Base-by-base conservation (phyloP, 2,888 invertebrate genomes). In the Leucophenga maculata region DNA sequence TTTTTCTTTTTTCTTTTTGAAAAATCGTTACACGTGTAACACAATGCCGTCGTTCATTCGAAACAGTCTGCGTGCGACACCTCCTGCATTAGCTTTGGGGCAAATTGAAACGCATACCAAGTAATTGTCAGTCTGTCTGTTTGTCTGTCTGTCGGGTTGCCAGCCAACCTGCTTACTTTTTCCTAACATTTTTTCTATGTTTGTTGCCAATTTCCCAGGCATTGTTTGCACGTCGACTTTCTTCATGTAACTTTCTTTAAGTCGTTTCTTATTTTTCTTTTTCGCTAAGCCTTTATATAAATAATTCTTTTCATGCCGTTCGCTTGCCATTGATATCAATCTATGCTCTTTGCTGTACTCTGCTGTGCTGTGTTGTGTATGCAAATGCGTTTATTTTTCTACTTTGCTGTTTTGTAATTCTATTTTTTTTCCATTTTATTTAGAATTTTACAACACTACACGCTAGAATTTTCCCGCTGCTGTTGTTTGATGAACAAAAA, bases 21-120 rank as follows among this genome's bases (percentile, higher is more conserved):
- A 65, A 65, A 52, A 65, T 65, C 65, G 65, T 52, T 65, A 65
- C 65, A 65, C 65, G 65, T 65, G 65, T 65, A 32, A 65, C 52
- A 65, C n/a, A 65, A 54, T 50, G 52, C 62, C 8, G 32, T n/a
- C 62, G 62, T 46, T 48, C 22, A 18, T 39, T 39, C 22, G 1
- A 11, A n/a, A 6, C 16, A 50, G 22, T 11, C 14, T 14, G 55
- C 22, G 20, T 55, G n/a, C 50, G n/a, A 50, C 50, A 22, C 55
- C 26, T 22, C 6, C 55, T 55, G 13, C 55, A 22, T 22, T 26
- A 13, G 26, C 57, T 22, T 57, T 57, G n/a, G 31, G 57, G 20
- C 26, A 57, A 57, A 57, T 57, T 57, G 57, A 22, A 57, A 26
- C 57, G 57, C 57, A 57, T 57, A 22, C 14, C 31, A n/a, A 26